phyloP scores from a whole-genome alignment of 2,113 vertebrate species.

The Urocolius indicus region DNA sequence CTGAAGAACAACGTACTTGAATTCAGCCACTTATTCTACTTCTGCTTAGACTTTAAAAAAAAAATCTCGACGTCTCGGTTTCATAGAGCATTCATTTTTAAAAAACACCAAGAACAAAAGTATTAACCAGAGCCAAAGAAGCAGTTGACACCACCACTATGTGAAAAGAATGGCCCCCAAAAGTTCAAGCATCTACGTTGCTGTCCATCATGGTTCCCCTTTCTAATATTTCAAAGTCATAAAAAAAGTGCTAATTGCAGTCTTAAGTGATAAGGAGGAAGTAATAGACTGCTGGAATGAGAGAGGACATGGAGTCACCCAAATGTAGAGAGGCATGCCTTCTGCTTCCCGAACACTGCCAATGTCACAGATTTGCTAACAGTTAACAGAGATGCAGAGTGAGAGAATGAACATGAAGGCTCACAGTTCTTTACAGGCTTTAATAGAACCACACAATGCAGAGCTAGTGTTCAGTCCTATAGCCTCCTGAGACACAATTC shows the following conservation, averaged over 20 bases:
- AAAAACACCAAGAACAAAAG: slow-evolving; percentile 60
- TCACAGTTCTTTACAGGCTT: background rate
- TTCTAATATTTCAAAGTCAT: slow-evolving; percentile 81
- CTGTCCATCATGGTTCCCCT: slow-evolving; percentile 59
- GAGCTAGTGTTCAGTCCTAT: background rate
- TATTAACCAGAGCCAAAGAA: slow-evolving; percentile 59
- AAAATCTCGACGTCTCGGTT: slow-evolving; percentile 63
- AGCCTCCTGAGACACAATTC: background rate
- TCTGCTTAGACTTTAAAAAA: slow-evolving; percentile 38
- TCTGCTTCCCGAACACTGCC: background rate
- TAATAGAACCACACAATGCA: background rate
- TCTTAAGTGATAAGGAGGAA: slow-evolving; percentile 74
- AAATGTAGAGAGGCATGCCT: background rate
- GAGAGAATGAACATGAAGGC: background rate
- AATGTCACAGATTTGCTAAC: background rate
- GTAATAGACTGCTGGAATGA: slow-evolving; percentile 54
- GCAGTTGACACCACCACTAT: slow-evolving; percentile 71
- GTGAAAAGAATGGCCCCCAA: slow-evolving; percentile 73
- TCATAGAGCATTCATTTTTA: slow-evolving; percentile 21
- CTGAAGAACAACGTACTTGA: slow-evolving; percentile 40
- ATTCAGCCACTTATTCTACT: slow-evolving; percentile 53
- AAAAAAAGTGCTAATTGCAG: slow-evolving; percentile 75
- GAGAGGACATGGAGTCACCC: slow-evolving; percentile 16
- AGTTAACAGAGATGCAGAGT: background rate
- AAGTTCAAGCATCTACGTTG: slow-evolving; percentile 78